Conservation (phyloP, 2,888 invertebrate species). For the Ochropleura leucogaster region DNA sequence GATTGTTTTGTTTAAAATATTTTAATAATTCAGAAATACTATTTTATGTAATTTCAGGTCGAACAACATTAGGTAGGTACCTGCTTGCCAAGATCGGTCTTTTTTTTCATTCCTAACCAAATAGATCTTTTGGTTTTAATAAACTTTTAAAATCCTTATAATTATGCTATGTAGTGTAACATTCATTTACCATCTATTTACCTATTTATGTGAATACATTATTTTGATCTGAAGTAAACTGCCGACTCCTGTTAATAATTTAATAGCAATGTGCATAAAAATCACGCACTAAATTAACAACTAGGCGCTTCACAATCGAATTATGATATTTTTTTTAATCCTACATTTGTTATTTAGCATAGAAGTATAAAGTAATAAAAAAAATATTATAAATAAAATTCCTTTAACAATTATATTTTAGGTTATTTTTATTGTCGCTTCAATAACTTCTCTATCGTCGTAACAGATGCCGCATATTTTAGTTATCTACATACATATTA, state of each 20-base stretch:
- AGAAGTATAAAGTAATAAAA: no score
- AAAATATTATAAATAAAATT: not conserved
- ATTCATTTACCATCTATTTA: no score
- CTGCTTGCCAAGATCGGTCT: no score
- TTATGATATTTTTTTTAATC: not conserved
- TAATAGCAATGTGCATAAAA: slow-evolving; percentile 36
- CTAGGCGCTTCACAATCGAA: not conserved
- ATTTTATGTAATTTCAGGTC: not conserved
- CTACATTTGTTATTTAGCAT: not conserved
- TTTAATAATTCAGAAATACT: not conserved
- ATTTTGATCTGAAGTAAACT: not conserved
- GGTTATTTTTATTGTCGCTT: not conserved
- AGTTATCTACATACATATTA: not conserved
- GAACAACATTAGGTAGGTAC: not conserved
- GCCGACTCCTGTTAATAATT: slow-evolving; percentile 32
- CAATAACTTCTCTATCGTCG: no score
- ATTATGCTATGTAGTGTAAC: no score
- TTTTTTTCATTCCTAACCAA: no score
- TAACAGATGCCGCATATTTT: not conserved
- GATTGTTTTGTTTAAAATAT: not conserved
- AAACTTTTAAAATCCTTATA: not conserved
- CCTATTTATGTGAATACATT: no score
- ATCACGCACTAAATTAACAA: not conserved
- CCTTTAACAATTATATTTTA: not conserved
- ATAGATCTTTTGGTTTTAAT: not conserved